phyloP scores from a whole-genome alignment of 2,113 vertebrate genomes.

The Notechis scutatus region DNA sequence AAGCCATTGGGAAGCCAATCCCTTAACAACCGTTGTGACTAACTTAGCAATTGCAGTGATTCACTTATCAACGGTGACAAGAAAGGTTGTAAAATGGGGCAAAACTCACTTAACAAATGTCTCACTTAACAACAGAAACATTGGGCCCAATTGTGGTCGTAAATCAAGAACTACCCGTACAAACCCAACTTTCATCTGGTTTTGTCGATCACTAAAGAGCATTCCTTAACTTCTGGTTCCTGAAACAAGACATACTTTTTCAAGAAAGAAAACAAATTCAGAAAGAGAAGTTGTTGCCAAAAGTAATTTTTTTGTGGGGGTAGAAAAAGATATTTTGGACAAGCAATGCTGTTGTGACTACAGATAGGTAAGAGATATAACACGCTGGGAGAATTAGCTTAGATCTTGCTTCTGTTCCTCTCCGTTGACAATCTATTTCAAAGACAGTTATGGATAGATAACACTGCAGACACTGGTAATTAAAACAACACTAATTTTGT shows the following conservation, averaged over 20 bases:
- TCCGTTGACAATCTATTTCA: constrained; percentile 64
- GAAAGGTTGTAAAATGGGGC: background rate
- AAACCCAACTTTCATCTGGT: constrained; percentile 59
- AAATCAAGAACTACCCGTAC: background rate
- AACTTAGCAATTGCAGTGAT: background rate
- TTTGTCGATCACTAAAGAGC: constrained; percentile 61
- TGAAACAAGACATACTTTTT: constrained; percentile 34
- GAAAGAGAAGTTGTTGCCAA: background rate
- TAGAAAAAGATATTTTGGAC: constrained; percentile 43
- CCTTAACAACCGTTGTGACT: background rate
- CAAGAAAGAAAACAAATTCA: background rate
- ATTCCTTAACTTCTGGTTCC: constrained; percentile 47
- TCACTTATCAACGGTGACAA: background rate
- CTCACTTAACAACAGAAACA: background rate
- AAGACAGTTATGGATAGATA: constrained; percentile 83
- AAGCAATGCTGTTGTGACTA: constrained; percentile 14
- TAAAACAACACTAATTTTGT: constrained; percentile 91
- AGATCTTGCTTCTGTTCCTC: constrained; percentile 53
- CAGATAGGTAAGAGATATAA: constrained; percentile 37
- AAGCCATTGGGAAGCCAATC: background rate
- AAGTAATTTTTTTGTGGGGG: constrained; percentile 31
- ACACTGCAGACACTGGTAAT: constrained; percentile 85
- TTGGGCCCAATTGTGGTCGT: background rate
- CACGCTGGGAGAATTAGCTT: constrained; percentile 20
- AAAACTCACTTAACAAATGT: background rate